Evolutionary conservation across 2,797 vertebrate species (phyloP).

Genomic region (Rhinella marina): DNA sequence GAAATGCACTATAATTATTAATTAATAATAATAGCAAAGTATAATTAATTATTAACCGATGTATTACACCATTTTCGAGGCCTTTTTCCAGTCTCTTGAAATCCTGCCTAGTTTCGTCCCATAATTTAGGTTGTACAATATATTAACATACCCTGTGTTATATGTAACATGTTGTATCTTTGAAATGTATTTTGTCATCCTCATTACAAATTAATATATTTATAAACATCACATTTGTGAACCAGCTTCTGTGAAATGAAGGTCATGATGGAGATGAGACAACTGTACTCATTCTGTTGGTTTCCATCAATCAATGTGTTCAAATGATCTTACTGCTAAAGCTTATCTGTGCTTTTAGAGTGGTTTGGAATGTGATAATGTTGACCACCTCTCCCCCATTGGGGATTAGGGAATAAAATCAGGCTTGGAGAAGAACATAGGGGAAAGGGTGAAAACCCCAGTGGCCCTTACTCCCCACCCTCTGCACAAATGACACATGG

Average conservation of each 20-base stretch:
- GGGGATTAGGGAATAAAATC: background rate
- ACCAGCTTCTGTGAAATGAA: background rate
- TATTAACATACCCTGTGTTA: background rate
- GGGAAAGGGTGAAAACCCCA: background rate
- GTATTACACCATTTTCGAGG: background rate
- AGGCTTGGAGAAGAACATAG: background rate
- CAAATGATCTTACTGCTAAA: background rate
- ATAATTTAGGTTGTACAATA: background rate
- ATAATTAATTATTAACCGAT: too few relatives aligned
- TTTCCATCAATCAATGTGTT: conserved; percentile 15
- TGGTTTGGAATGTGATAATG: background rate
- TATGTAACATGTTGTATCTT: background rate
- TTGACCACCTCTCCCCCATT: background rate
- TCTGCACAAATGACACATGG: too few relatives aligned
- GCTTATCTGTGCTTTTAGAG: background rate
- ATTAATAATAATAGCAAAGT: too few relatives aligned
- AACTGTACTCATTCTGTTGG: conserved; percentile 3
- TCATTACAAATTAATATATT: conserved; percentile 13
- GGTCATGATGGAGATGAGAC: background rate
- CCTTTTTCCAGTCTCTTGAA: background rate
- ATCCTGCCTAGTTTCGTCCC: background rate
- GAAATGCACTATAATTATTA: too few relatives aligned
- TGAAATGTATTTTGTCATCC: background rate
- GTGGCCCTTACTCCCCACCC: too few relatives aligned
- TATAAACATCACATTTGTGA: background rate